Evolutionary conservation across 2,113 vertebrate species (phyloP).

Genomic region (Rhabdomys dilectus): DNA sequence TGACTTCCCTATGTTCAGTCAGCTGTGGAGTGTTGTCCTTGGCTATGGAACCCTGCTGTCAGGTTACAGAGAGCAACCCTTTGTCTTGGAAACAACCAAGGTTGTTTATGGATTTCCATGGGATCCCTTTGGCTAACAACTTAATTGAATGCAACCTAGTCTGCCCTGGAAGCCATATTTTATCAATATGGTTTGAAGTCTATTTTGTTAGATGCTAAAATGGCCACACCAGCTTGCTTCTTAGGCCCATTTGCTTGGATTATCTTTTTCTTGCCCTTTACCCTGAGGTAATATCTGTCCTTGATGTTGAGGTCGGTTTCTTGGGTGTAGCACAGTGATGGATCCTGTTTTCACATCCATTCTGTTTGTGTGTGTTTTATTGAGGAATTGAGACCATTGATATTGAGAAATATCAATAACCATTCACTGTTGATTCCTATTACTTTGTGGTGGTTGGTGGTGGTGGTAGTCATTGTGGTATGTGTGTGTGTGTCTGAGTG

Average conservation of each 20-base stretch:
- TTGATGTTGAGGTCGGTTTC: neutral
- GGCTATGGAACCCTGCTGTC: neutral
- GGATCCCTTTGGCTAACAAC: no score
- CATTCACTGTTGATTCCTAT: neutral
- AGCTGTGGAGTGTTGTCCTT: neutral
- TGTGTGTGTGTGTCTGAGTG: neutral
- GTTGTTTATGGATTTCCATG: neutral
- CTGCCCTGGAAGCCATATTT: no score
- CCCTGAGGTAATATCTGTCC: neutral
- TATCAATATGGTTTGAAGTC: neutral
- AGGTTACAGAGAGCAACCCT: neutral
- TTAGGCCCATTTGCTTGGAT: neutral
- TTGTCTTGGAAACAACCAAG: neutral
- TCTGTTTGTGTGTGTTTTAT: neutral
- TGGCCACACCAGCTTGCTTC: neutral
- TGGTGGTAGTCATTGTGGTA: neutral
- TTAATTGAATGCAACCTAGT: no score
- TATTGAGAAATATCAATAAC: neutral
- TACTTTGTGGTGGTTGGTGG: neutral
- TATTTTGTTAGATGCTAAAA: neutral
- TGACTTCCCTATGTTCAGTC: neutral
- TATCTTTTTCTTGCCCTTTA: neutral
- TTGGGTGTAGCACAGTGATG: neutral
- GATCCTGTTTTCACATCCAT: neutral
- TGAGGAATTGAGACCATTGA: neutral